phyloP scores from a whole-genome alignment of 2,888 invertebrate genomes.

The Mimumesa dahlbomi region DNA sequence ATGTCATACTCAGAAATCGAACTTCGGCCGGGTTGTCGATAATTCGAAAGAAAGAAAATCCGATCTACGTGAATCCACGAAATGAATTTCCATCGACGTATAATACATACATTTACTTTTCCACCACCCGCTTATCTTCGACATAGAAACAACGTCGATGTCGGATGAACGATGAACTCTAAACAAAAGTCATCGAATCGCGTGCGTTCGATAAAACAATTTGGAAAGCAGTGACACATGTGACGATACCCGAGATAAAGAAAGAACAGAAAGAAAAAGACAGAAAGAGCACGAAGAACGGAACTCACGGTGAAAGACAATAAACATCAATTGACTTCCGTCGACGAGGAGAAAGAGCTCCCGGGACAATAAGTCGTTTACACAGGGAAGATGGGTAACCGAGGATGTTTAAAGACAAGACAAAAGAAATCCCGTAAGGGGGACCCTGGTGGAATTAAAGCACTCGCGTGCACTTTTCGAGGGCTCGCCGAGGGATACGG shows the following conservation, averaged over 20 bases:
- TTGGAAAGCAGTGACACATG: constrained; percentile 48
- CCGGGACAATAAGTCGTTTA: constrained; percentile 53
- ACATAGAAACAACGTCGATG: no score
- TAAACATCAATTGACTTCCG: constrained; percentile 63
- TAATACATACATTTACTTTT: no score
- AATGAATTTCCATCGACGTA: no score
- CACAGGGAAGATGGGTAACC: constrained; percentile 15
- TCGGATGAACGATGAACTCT: no score
- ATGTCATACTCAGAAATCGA: constrained; percentile 60
- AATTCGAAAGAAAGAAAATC: no score
- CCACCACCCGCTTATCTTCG: no score
- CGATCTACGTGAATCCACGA: no score
- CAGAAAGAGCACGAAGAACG: constrained; percentile 32
- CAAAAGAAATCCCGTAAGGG: constrained; percentile 20
- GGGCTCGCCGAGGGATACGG: neutral
- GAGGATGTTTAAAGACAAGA: constrained; percentile 60
- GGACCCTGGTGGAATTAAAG: constrained; percentile 16
- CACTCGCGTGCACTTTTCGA: constrained; percentile 3
- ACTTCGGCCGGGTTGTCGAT: constrained; percentile 12
- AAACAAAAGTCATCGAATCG: no score
- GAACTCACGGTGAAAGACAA: constrained; percentile 54
- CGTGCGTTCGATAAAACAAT: no score
- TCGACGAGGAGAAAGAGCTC: constrained; percentile 30
- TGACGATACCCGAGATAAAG: constrained; percentile 48
- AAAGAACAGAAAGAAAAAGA: constrained; percentile 2